Evolutionary conservation across 2,797 vertebrate species (phyloP), one percentile per base, ranked within the genome.

Genomic region (Notamacropus eugenii): DNA sequence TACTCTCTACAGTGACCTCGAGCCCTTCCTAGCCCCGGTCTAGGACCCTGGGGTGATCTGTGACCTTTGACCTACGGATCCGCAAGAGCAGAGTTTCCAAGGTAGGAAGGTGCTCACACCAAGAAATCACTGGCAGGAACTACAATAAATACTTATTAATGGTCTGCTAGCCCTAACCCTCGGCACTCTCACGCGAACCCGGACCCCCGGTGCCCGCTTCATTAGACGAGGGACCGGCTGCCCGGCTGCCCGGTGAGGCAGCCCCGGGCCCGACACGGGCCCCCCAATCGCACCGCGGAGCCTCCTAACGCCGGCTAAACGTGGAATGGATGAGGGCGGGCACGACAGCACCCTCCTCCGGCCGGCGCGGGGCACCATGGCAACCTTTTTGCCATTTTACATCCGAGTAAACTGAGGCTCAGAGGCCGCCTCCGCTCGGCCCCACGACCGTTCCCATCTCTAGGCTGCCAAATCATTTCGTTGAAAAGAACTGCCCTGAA

Each of bases 361-460:
- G 74, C n/a, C 8, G 5, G 0, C 11, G 3, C 12, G 1, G 5
- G 13, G 34, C 5, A 4, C 34, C 34, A 0, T 12, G 31, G 31
- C 11, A 14, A 10, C 0, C n/a, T 82, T 46, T 46, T 0, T 19
- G 22, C 34, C n/a, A 40, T 24, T 46, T 24, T 82, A 82, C 19
- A 82, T 3, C 24, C 3, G 40, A 5, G 74, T 82, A 82, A 82
- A 46, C 19, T 82, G 67, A 82, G 67, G 67, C 67, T 82, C 28
- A 10, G 40, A 14, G 67, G n/a, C 67, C 3, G 19, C 40, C 19
- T 1, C 19, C 2, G 67, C n/a, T 46, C n/a, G 9, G 40, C 0
- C 62, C 31, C 4, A 62, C 4, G 5, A 40, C 5, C 62, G 5
- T 19, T 59, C 62, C 13, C 1, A 34, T 58, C 27, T 58, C 5